Evolutionary conservation across 2,113 vertebrate genomes (phyloP).

Genomic region (Megaceryle maxima): DNA sequence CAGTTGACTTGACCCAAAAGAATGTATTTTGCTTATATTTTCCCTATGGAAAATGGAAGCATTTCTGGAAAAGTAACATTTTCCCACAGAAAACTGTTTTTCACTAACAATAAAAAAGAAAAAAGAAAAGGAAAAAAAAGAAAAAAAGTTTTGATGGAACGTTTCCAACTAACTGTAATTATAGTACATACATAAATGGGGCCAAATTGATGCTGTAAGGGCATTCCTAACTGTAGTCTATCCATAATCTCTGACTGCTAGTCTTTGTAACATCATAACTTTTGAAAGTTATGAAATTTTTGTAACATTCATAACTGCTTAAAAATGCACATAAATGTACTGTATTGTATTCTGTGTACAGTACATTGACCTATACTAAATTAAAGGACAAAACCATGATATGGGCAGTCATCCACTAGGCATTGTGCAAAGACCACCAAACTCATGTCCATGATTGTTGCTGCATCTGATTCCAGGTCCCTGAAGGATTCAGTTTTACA

Average conservation of each 20-base stretch:
- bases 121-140: not conserved
- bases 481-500: not conserved
- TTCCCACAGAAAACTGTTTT: slow-evolving; percentile 45
- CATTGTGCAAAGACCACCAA: not conserved
- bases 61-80: slow-evolving; percentile 40
- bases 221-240: not conserved
- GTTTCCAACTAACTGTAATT: slow-evolving; percentile 53
- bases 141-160: not conserved
- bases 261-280: not conserved
- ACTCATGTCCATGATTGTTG: not conserved
- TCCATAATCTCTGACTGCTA: not conserved
- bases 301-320: not conserved
- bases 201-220: slow-evolving; percentile 29
- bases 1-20: slow-evolving; percentile 8
- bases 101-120: not conserved
- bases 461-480: not conserved
- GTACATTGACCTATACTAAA: not conserved
- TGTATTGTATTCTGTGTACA: not conserved
- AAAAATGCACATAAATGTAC: not conserved
- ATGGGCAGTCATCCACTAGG: not conserved
- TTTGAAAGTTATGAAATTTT: not conserved
- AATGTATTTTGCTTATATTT: slow-evolving; percentile 50
- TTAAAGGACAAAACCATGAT: not conserved
- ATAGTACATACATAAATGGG: slow-evolving; percentile 10
- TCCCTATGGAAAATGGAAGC: slow-evolving; percentile 40